Percentiles rank a stretch among this genome's conserved stretches.
Conservation (phyloP, 2,113 vertebrate genomes). For the Pomatostomus ruficeps region DNA sequence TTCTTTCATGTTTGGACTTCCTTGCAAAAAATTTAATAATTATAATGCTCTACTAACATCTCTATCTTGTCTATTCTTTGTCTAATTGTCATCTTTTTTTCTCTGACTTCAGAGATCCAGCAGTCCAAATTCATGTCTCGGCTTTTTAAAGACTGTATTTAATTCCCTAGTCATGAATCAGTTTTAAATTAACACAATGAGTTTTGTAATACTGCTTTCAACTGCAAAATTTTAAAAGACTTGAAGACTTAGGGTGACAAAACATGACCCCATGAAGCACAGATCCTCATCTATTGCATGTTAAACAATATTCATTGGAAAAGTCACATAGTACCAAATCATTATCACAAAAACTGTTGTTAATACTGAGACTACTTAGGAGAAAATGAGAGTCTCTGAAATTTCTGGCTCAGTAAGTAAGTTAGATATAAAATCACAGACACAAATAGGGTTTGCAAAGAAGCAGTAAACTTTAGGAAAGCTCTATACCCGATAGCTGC, state of each 20-base stretch:
- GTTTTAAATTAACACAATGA: neutral
- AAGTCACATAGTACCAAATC: neutral
- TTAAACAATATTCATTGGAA: neutral
- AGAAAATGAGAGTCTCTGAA: neutral
- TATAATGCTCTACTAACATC: neutral
- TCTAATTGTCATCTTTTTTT: neutral
- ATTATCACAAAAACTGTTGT: neutral
- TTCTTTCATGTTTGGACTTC: constrained; percentile 38
- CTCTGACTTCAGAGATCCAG: neutral
- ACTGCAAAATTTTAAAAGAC: neutral
- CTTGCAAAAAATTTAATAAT: constrained; percentile 24
- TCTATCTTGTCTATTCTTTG: neutral
- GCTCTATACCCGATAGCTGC: neutral
- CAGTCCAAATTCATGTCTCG: neutral
- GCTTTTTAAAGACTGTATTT: neutral
- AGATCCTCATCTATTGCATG: neutral
- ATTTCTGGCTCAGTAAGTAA: neutral
- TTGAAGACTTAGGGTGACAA: neutral
- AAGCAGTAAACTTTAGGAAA: neutral
- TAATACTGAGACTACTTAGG: neutral
- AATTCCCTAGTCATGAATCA: neutral
- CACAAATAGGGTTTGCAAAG: neutral
- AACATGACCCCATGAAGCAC: neutral
- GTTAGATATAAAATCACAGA: neutral
- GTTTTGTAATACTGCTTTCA: neutral